Evolutionary conservation across 2,797 vertebrate species (phyloP), one percentile per base, ranked within the genome.

Genomic region (Peromyscus aztecus): DNA sequence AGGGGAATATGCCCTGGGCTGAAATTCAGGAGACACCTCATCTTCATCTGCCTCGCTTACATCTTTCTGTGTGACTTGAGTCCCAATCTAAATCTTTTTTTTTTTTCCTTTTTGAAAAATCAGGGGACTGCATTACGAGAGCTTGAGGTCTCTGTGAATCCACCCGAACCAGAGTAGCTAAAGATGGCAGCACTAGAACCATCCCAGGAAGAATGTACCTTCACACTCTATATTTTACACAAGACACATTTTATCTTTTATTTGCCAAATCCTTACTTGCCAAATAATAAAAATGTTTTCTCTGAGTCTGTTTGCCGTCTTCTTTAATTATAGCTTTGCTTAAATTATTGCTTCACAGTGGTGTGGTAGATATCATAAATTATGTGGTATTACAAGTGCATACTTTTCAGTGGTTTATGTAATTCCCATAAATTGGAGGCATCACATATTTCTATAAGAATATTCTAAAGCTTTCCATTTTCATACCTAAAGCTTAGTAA

Each of bases 381-480:
- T 82, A 88, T 19, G 27, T 37, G 59, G 77, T 78, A 71, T 90
- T 76, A 65, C 61, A 92, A 67, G 31, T 27, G 34, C 34, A 63
- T 0, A 55, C 11, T 63, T 29, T 46, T 11, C 10, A 73, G 24
- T 11, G 11, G 14, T 16, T 91, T 57, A 86, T 61, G 6, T 24
- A 89, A 71, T 31, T 91, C 43, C 40, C 8, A 86, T 29, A 73
- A 77, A 94, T 1, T 49, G 14, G 4, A 67, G 46, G 57, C 80
- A 83, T 59, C 82, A 61, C 81, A 76, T 67, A 23, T 10, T 94
- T 96, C 55, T 78, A 24, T 84, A 90, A 93, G 6, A 69, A 23
- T 63, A 85, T 46, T 24, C 23, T 88, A 93, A 85, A 85, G 46
- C 13, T 91, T 80, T 95, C 16, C 55, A 46, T 94, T 93, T 93